Percentiles rank a stretch among this genome's conserved stretches.
These are phyloP conservation scores for Fabriciana adippe DNA, from an alignment of 2,888 invertebrate genomes.

Conservation along the genomic window DNA sequence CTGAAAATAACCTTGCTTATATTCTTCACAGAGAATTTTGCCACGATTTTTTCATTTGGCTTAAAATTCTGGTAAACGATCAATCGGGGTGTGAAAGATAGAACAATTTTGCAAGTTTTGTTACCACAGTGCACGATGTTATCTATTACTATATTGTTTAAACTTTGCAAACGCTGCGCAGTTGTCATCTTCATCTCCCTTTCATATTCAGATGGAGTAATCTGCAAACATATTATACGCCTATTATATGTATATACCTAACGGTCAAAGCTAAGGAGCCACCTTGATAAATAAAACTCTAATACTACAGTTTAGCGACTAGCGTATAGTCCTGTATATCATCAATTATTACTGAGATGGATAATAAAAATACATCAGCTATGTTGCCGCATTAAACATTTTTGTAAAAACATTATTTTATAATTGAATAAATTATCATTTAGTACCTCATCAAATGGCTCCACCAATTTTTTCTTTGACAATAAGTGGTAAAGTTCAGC, in stretches of 20 bases:
- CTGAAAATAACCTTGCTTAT: slow-evolving; percentile 70
- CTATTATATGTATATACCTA: background rate
- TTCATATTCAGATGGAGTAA: slow-evolving; percentile 67
- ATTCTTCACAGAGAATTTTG: slow-evolving; percentile 81
- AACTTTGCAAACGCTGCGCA: slow-evolving; percentile 57
- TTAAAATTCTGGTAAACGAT: slow-evolving; percentile 84
- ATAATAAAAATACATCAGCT: too few relatives aligned
- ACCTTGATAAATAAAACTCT: too few relatives aligned
- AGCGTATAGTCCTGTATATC: too few relatives aligned
- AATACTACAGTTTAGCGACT: too few relatives aligned
- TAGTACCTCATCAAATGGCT: slow-evolving; percentile 57
- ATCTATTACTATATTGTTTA: slow-evolving; percentile 59
- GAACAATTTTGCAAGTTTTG: slow-evolving; percentile 50
- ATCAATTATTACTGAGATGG: too few relatives aligned
- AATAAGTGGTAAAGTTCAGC: slow-evolving; percentile 69
- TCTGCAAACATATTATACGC: slow-evolving; percentile 48
- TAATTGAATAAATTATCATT: too few relatives aligned
- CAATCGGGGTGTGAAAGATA: slow-evolving; percentile 75
- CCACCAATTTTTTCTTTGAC: slow-evolving; percentile 59
- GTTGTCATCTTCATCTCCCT: slow-evolving; percentile 68
- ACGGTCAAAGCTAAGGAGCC: too few relatives aligned
- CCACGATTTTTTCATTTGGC: slow-evolving; percentile 72
- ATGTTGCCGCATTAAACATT: too few relatives aligned
- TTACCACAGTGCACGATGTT: slow-evolving; percentile 55
- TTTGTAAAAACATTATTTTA: too few relatives aligned